phyloP scores from a whole-genome alignment of 1,140 invertebrate genomes.

The Leptonema lineaticorne region DNA sequence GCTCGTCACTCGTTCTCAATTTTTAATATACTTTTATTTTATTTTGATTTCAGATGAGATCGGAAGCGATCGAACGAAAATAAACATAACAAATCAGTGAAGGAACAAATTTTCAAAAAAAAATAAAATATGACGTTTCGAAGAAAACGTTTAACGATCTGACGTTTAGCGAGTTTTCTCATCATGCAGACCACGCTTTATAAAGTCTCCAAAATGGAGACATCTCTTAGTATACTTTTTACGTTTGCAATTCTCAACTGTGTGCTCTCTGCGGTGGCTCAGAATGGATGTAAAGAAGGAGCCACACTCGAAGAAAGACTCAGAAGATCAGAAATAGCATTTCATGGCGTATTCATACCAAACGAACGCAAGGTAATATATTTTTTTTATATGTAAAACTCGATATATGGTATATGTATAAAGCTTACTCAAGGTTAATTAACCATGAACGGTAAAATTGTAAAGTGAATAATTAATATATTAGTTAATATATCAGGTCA shows the following conservation, averaged over 20 bases:
- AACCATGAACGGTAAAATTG: too few relatives aligned
- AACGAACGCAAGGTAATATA: constrained; percentile 39
- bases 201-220: constrained; percentile 22
- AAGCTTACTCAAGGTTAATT: too few relatives aligned
- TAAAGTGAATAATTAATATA: too few relatives aligned
- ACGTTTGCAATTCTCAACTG: constrained; percentile 19
- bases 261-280: neutral
- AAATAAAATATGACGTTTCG: constrained; percentile 6
- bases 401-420: too few relatives aligned
- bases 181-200: neutral
- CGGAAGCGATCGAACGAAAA: too few relatives aligned
- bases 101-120: too few relatives aligned
- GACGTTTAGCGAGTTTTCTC: neutral
- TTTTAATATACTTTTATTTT: too few relatives aligned
- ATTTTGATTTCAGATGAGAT: too few relatives aligned
- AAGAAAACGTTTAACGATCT: neutral
- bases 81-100: too few relatives aligned
- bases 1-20: too few relatives aligned
- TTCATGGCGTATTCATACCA: constrained; percentile 37
- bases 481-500: too few relatives aligned
- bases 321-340: constrained; percentile 36
- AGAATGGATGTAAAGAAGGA: constrained; percentile 25
- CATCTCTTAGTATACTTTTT: constrained; percentile 12
- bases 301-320: constrained; percentile 33
- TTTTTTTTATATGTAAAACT: too few relatives aligned